phyloP scores from a whole-genome alignment of 2,797 vertebrate genomes.

The Discoglossus pictus region DNA sequence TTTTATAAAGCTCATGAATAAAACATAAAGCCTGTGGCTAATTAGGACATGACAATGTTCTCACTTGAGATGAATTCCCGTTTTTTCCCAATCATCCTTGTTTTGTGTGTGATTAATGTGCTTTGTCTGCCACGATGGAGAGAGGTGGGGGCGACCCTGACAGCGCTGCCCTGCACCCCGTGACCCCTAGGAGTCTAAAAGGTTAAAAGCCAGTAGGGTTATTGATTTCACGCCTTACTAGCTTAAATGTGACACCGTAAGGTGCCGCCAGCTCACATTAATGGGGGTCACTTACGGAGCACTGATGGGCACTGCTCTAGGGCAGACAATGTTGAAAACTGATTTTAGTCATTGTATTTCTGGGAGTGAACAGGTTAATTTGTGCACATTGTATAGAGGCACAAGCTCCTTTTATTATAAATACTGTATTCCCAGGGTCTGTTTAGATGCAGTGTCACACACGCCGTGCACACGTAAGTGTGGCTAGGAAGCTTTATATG shows the following conservation, averaged over 20 bases:
- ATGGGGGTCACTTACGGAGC: not conserved
- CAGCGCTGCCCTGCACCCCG: not conserved
- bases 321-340: too few relatives aligned
- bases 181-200: not conserved
- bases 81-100: conserved; percentile 2
- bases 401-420: too few relatives aligned
- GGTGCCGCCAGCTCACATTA: not conserved
- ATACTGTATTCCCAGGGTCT: too few relatives aligned
- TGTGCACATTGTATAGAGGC: too few relatives aligned
- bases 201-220: conserved; percentile 12
- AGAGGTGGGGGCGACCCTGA: not conserved
- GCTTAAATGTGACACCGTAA: not conserved
- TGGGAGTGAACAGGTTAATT: too few relatives aligned
- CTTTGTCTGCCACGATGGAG: not conserved
- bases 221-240: conserved; percentile 2
- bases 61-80: conserved; percentile 53
- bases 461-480: too few relatives aligned
- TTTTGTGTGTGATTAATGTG: conserved; percentile 7
- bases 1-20: conserved; percentile 62
- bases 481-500: too few relatives aligned
- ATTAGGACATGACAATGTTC: conserved; percentile 62
- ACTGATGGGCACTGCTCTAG: too few relatives aligned
- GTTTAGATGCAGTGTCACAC: too few relatives aligned
- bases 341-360: too few relatives aligned
- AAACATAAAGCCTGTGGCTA: conserved; percentile 62